phyloP scores from a whole-genome alignment of 2,113 vertebrate species.

The Aviceda subcristata region DNA sequence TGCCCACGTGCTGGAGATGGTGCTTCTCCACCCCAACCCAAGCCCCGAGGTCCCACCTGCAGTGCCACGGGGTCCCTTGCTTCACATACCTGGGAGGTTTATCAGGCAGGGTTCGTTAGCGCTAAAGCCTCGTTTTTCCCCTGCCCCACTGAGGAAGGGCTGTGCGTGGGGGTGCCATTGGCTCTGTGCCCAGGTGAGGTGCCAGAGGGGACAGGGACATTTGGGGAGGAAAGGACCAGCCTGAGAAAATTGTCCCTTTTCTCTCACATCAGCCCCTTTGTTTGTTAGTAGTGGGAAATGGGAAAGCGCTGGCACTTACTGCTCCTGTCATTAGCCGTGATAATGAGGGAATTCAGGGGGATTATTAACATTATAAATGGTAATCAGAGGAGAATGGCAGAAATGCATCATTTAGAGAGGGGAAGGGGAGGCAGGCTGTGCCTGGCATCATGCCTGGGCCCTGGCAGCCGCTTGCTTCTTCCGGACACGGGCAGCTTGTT shows the following conservation, averaged over 20 bases:
- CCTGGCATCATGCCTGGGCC: rapidly evolving
- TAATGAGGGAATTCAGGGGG: constrained; percentile 32
- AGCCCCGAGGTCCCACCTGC: not conserved
- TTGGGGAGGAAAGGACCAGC: not conserved
- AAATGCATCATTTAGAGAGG: not conserved
- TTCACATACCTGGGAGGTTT: not conserved
- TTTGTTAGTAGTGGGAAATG: not conserved
- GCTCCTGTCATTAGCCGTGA: not conserved
- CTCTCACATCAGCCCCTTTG: not conserved
- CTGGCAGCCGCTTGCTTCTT: not conserved
- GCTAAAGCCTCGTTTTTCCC: not conserved
- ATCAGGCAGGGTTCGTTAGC: not conserved
- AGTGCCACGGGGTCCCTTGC: not conserved
- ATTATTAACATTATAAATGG: constrained; percentile 7
- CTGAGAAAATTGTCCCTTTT: not conserved
- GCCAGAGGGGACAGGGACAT: not conserved
- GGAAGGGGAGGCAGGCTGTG: not conserved
- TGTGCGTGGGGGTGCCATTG: rapidly evolving
- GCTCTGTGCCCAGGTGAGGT: rapidly evolving
- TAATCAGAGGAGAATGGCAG: not conserved
- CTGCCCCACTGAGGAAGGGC: not conserved
- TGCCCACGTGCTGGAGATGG: not conserved
- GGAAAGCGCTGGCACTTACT: not conserved
- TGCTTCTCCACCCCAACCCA: not conserved
- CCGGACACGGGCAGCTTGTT: not conserved